phyloP scores from a whole-genome alignment of 2,888 invertebrate species.

The Rhagonycha lutea region DNA sequence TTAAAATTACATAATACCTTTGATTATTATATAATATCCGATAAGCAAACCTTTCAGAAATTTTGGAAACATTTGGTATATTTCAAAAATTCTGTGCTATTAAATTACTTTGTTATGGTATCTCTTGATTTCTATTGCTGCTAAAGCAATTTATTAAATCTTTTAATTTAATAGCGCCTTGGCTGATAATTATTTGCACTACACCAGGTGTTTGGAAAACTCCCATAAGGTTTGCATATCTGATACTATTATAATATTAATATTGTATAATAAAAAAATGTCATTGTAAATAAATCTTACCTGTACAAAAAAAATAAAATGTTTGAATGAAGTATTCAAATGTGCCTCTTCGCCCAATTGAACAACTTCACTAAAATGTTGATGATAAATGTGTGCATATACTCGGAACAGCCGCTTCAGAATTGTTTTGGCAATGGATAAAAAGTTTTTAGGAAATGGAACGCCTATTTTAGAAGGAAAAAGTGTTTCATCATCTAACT shows the following conservation, averaged over 20 bases:
- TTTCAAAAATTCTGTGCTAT: too few relatives aligned
- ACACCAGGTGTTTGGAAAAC: too few relatives aligned
- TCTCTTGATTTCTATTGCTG: too few relatives aligned
- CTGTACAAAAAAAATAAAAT: slow-evolving; percentile 98
- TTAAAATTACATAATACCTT: too few relatives aligned
- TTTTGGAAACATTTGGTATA: too few relatives aligned
- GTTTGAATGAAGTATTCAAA: slow-evolving; percentile 98
- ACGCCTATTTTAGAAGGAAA: slow-evolving; percentile 99
- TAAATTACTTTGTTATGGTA: too few relatives aligned
- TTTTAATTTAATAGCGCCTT: too few relatives aligned
- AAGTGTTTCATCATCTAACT: slow-evolving; percentile 95
- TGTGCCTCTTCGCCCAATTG: slow-evolving; percentile 98
- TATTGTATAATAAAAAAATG: neutral
- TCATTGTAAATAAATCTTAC: slow-evolving; percentile 52
- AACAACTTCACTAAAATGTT: slow-evolving; percentile 97
- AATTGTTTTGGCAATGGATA: slow-evolving; percentile 96
- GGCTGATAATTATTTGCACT: too few relatives aligned
- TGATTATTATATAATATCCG: too few relatives aligned
- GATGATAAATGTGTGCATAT: slow-evolving; percentile 99
- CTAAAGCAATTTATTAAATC: too few relatives aligned
- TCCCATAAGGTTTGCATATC: too few relatives aligned
- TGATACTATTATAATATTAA: neutral
- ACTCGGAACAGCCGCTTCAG: slow-evolving; percentile 97
- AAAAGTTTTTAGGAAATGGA: slow-evolving; percentile 97
- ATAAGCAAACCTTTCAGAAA: too few relatives aligned